phyloP scores from a whole-genome alignment of 2,797 vertebrate species.

The Natrix natrix region DNA sequence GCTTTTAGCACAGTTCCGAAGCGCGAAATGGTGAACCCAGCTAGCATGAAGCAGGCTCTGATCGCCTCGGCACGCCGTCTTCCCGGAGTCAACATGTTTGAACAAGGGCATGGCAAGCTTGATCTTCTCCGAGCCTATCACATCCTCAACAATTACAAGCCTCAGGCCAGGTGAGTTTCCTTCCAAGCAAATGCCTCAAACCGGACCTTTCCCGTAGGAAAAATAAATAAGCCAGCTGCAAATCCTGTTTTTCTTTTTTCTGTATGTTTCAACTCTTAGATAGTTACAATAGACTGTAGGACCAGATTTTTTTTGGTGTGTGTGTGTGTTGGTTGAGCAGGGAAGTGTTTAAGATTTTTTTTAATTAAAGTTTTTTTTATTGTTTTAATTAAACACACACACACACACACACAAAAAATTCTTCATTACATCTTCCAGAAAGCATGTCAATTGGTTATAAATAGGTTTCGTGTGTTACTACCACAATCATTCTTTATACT shows the following conservation, averaged over 20 bases:
- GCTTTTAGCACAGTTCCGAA: conserved; percentile 88
- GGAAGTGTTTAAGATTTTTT: neutral
- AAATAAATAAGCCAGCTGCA: neutral
- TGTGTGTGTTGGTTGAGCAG: neutral
- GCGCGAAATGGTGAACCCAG: conserved; percentile 93
- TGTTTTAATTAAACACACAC: too few relatives aligned
- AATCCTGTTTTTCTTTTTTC: neutral
- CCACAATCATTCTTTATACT: too few relatives aligned
- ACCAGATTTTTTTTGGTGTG: too few relatives aligned
- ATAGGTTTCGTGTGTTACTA: too few relatives aligned
- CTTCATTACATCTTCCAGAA: too few relatives aligned
- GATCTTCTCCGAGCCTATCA: conserved; percentile 96
- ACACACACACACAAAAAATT: too few relatives aligned
- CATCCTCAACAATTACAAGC: conserved; percentile 96
- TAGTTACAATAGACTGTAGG: neutral
- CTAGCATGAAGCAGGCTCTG: conserved; percentile 98
- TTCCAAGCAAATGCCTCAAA: neutral
- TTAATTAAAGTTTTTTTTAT: too few relatives aligned
- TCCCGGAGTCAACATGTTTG: conserved; percentile 99
- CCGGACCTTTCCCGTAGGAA: neutral
- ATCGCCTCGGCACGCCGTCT: conserved; percentile 95
- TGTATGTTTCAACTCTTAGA: neutral
- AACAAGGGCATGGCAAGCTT: conserved; percentile 96
- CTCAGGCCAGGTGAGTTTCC: conserved; percentile 89
- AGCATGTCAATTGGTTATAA: too few relatives aligned